Conservation (phyloP, 2,888 invertebrate species). For the Drosophila maculinotata region DNA sequence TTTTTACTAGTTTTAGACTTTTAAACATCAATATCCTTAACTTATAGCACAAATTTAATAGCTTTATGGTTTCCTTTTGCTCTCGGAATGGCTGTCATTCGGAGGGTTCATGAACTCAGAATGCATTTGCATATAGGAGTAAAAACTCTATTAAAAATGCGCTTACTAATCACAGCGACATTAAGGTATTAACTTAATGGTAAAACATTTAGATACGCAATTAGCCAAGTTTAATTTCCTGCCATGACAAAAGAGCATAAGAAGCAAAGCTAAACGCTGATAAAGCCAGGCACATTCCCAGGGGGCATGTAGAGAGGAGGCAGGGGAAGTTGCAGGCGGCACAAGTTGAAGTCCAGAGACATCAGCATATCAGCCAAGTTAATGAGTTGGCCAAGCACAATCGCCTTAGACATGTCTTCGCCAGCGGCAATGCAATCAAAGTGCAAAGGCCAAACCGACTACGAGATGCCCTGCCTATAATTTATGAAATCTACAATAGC, state of each 20-base stretch:
- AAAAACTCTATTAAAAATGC: conserved; percentile 21
- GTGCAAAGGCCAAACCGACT: conserved; percentile 3
- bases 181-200: conserved; percentile 65
- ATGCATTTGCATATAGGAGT: not conserved
- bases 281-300: conserved; percentile 14
- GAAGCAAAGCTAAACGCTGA: conserved; percentile 10
- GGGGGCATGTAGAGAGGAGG: not conserved
- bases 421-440: not conserved
- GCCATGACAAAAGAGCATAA: conserved; percentile 21
- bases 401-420: not conserved
- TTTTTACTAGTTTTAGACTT: not conserved
- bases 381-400: conserved; percentile 40
- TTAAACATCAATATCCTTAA: not conserved
- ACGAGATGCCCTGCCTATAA: conserved; percentile 8
- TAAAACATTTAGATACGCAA: conserved; percentile 72
- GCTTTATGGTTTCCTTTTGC: not conserved
- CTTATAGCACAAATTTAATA: not conserved
- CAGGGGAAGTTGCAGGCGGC: not conserved
- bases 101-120: conserved; percentile 15
- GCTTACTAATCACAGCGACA: conserved; percentile 58
- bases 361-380: conserved; percentile 45
- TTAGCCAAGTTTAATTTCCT: conserved; percentile 72
- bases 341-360: conserved; percentile 8
- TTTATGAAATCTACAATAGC: no score
- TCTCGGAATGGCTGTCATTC: not conserved